A percentile compares a stretch with the other conserved stretches of the same genome.
These are phyloP conservation scores for Camponotus vicinus DNA, from an alignment of 1,140 invertebrate species.

Conservation along the genomic window DNA sequence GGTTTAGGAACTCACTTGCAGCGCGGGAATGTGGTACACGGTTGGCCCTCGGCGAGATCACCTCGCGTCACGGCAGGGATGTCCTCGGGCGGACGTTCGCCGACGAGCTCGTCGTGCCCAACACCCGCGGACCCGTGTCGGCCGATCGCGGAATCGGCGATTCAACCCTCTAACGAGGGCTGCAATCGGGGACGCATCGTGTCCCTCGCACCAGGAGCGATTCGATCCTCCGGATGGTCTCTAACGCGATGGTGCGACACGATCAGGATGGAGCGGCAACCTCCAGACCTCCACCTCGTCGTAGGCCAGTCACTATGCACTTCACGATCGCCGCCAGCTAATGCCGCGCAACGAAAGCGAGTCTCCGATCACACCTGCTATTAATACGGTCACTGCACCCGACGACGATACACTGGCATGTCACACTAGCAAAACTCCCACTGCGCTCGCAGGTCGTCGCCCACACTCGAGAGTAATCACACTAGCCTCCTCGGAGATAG, in stretches of 20 bases:
- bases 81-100: conserved; percentile 35
- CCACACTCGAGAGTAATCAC: conserved; percentile 24
- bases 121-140: conserved; percentile 51
- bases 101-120: conserved; percentile 55
- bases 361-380: not conserved
- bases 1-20: conserved; percentile 68
- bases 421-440: conserved; percentile 42
- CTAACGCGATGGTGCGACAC: not conserved
- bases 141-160: conserved; percentile 36
- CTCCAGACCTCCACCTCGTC: not conserved
- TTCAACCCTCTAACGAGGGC: conserved; percentile 72
- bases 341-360: not conserved
- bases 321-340: not conserved
- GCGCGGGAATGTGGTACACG: conserved; percentile 75
- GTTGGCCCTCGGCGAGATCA: conserved; percentile 69
- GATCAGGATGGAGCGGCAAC: not conserved
- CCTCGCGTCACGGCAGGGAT: conserved; percentile 46
- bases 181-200: conserved; percentile 70
- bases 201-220: conserved; percentile 6
- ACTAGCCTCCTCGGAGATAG: conserved; percentile 9
- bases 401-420: conserved; percentile 47
- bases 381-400: conserved; percentile 34
- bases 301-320: conserved; percentile 30
- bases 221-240: conserved; percentile 28
- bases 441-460: conserved; percentile 23